Base-by-base conservation (phyloP, 2,113 vertebrate species). In the Eolophus roseicapilla region DNA sequence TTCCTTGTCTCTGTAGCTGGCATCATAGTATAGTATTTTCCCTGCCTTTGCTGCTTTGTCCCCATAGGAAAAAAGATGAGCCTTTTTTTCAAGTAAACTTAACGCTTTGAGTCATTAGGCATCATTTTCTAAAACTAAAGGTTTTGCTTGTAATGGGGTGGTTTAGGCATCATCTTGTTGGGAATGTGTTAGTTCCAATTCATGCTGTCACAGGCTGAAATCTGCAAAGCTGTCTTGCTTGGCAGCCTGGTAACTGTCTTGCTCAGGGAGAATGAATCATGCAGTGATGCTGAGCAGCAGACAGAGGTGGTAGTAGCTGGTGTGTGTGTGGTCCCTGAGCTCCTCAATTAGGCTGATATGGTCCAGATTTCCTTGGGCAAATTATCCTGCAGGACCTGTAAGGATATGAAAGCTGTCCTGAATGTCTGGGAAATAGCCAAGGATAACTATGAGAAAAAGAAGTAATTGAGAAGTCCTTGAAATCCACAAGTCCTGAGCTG, bases 201-300 rank as follows among this genome's bases (percentile, higher is more conserved):
- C 57, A 10, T 7, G 7, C 50, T 93, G 91, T 79, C 75, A 91
- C 73, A 47, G 69, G 39, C 59, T 86, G 94, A 62, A 71, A 37
- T 57, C 60, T 94, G 86, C 77, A 73, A 47, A 84, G 86, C 20
- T 50, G 9, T 35, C 82, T 75, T 23, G 23, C 65, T 73, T 84
- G 60, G 94, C 76, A 88, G 46, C 46, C 80, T 74, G 73, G 86
- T 73, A 85, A 63, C 90, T 28, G 50, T 77, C 78, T 94, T 94
- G 77, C 76, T 33, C 0, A 2, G 37, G 60, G 41, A 77, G n/a
- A 46, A 60, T 87, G 81, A 92, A 82, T 94, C 35, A 29, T 33
- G 75, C 35, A 39, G 75, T 65, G 92, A 20, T 55, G 76, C 62
- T 37, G 74, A 23, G 78, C 15, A 77, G 71, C 47, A 62, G 69